phyloP scores from a whole-genome alignment of 1,140 invertebrate genomes.

The Drosophila albomicans region DNA sequence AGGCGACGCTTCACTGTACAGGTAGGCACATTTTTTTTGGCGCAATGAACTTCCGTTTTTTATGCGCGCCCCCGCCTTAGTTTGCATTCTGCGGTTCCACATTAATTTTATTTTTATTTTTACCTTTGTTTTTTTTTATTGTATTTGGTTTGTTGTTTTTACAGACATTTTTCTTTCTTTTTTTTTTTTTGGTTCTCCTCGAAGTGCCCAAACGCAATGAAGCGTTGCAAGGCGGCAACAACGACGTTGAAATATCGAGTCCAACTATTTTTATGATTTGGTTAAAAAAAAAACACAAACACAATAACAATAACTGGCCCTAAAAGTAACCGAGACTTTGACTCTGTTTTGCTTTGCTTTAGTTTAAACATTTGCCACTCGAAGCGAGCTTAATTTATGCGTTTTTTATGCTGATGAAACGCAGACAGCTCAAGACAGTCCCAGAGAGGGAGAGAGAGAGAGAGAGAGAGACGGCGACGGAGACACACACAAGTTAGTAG shows the following conservation, averaged over 20 bases:
- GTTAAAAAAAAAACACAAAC: conserved; percentile 26
- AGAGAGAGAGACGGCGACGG: background rate
- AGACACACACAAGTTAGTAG: background rate
- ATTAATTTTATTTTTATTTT: conserved; percentile 55
- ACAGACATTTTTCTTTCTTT: conserved; percentile 23
- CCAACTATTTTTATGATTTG: conserved; percentile 77
- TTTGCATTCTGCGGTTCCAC: conserved; percentile 22
- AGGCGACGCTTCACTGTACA: conserved; percentile 5
- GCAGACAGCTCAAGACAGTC: conserved; percentile 45
- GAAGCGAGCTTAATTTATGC: conserved; percentile 75
- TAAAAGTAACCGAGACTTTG: conserved; percentile 21
- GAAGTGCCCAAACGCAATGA: conserved; percentile 54
- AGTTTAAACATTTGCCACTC: conserved; percentile 79
- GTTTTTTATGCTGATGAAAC: conserved; percentile 82
- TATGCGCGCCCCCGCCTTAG: conserved; percentile 51
- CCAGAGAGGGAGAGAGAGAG: conserved; percentile 2
- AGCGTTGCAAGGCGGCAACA: conserved; percentile 73
- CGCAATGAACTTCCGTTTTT: conserved; percentile 74
- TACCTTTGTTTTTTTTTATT: conserved; percentile 55
- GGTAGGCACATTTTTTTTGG: conserved; percentile 14
- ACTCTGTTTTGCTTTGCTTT: conserved; percentile 58
- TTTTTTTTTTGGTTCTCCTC: conserved; percentile 8
- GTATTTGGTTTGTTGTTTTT: conserved; percentile 57
- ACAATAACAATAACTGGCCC: conserved; percentile 27
- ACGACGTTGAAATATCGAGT: conserved; percentile 70